These are phyloP conservation scores for Galerucella calmariensis DNA, from an alignment of 2,888 invertebrate species.

Conservation along the genomic window DNA sequence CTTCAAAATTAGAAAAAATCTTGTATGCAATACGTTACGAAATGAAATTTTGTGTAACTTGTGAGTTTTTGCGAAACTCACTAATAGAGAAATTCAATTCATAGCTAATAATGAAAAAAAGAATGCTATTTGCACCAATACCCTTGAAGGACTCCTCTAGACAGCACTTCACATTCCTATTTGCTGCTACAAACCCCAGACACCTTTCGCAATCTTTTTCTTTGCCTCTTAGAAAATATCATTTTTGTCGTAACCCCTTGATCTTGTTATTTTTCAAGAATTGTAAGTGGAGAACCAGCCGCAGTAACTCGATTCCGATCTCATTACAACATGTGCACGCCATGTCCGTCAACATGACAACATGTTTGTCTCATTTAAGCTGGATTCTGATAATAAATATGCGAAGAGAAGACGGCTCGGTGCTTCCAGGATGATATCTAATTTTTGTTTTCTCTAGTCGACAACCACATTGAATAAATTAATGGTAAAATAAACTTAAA, in stretches of 20 bases:
- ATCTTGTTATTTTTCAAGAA: background rate
- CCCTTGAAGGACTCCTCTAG: too few species aligned
- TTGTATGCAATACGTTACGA: too few species aligned
- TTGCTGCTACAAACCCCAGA: too few species aligned
- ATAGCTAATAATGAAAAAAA: too few species aligned
- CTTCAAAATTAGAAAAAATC: too few species aligned
- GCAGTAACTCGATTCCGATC: slow-evolving; percentile 19
- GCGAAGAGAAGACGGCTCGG: background rate
- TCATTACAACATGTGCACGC: slow-evolving; percentile 25
- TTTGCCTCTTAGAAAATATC: background rate
- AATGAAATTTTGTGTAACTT: too few species aligned
- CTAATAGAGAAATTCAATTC: too few species aligned
- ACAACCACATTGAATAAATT: background rate
- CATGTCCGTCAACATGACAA: slow-evolving; percentile 28
- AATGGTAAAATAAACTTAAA: too few species aligned
- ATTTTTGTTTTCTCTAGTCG: background rate
- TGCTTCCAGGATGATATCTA: background rate
- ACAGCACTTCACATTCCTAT: too few species aligned
- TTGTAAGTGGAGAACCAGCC: background rate
- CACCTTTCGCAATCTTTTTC: too few species aligned
- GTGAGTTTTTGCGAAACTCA: too few species aligned
- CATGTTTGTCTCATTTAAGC: slow-evolving; percentile 24
- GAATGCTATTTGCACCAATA: too few species aligned
- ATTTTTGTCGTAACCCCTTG: background rate
- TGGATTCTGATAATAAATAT: slow-evolving; percentile 19